phyloP scores from a whole-genome alignment of 2,113 vertebrate species.

The Gobio gobio region DNA sequence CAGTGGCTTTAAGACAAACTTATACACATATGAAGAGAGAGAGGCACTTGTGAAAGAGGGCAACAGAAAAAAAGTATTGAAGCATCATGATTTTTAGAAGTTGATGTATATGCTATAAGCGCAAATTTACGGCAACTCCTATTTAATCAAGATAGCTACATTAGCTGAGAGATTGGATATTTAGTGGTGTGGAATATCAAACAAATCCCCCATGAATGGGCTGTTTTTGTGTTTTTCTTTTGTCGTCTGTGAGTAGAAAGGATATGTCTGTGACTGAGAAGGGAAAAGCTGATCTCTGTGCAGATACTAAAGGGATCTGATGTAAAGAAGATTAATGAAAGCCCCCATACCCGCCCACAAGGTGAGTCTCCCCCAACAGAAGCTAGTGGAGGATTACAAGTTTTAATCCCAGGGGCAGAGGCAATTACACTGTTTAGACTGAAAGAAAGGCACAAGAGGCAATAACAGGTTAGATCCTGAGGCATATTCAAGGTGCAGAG shows the following conservation, averaged over 20 bases:
- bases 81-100: no score
- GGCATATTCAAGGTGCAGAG: background rate
- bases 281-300: constrained; percentile 28
- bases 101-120: no score
- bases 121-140: background rate
- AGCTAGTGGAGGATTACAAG: constrained; percentile 33
- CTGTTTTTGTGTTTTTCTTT: constrained; percentile 25
- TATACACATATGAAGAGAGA: background rate
- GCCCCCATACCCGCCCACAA: constrained; percentile 37
- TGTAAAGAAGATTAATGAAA: constrained; percentile 52
- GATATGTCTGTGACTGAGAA: constrained; percentile 30
- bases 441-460: constrained; percentile 10
- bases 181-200: constrained; percentile 1
- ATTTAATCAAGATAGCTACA: constrained; percentile 2
- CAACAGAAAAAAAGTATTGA: background rate
- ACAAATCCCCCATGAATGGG: constrained; percentile 8
- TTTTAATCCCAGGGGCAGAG: constrained; percentile 38
- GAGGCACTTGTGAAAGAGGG: background rate
- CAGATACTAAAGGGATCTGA: constrained; percentile 39
- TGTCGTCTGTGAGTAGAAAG: constrained; percentile 13
- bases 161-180: background rate
- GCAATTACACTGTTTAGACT: constrained; percentile 22
- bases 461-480: constrained; percentile 6
- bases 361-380: constrained; percentile 33
- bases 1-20: background rate